These are phyloP conservation scores for Ligdia adustata DNA, from an alignment of 2,888 invertebrate genomes.

Conservation along the genomic window DNA sequence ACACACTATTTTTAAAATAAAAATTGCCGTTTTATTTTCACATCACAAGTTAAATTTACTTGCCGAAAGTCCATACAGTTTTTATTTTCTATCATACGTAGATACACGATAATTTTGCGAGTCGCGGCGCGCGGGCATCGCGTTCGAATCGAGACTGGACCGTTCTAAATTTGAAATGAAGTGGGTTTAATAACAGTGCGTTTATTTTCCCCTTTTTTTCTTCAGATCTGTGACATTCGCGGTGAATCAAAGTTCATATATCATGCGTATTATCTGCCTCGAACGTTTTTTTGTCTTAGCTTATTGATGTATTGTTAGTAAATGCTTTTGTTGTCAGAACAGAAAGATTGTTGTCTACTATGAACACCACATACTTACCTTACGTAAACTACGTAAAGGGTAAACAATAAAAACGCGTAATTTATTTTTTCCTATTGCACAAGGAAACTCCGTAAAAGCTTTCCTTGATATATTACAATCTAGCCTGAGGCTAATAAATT, in stretches of 20 bases:
- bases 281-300: conserved; percentile 34
- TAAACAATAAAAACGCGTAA: no score
- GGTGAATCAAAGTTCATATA: conserved; percentile 61
- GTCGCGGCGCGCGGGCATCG: conserved; percentile 67
- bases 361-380: no score
- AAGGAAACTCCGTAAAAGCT: no score
- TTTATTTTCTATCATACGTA: conserved; percentile 47
- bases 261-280: conserved; percentile 34
- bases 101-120: conserved; percentile 44
- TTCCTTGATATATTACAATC: no score
- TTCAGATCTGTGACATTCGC: conserved; percentile 56
- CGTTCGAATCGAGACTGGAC: conserved; percentile 70
- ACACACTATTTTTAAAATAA: no score
- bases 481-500: no score
- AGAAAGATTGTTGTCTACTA: conserved; percentile 1
- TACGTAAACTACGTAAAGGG: no score
- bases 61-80: conserved; percentile 39
- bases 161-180: conserved; percentile 78
- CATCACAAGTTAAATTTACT: no score
- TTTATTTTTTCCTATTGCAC: no score
- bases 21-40: no score
- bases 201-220: conserved; percentile 76
- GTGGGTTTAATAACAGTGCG: conserved; percentile 78
- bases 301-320: conserved; percentile 29
- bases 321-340: conserved; percentile 9